Evolutionary conservation across 2,797 vertebrate species (phyloP).

Genomic region (Aythya fuligula): DNA sequence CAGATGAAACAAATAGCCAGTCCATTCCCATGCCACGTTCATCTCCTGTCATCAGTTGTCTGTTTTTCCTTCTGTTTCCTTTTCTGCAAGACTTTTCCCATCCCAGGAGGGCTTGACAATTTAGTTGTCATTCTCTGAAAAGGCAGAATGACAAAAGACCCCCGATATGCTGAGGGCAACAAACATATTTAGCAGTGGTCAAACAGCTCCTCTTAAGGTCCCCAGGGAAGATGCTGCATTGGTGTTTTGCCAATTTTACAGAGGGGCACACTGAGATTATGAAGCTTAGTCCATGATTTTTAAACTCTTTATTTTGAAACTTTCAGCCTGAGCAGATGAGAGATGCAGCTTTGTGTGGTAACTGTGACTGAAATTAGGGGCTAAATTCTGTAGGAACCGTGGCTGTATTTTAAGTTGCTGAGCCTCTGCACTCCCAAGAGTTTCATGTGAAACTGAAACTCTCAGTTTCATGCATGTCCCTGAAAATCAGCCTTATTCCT

Average conservation of each 20-base stretch:
- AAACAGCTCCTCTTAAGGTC: accelerated
- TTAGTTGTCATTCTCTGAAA: background rate
- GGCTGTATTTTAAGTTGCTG: background rate
- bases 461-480: background rate
- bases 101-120: background rate
- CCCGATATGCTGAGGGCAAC: background rate
- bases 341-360: background rate
- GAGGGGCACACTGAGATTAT: background rate
- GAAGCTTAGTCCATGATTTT: background rate
- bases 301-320: background rate
- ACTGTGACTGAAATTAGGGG: background rate
- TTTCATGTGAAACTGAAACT: background rate
- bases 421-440: background rate
- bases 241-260: background rate
- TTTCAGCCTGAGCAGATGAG: background rate
- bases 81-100: background rate
- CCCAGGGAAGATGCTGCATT: accelerated
- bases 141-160: background rate
- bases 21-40: background rate
- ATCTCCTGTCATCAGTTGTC: background rate
- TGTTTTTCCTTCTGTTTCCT: background rate
- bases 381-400: background rate
- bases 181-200: background rate
- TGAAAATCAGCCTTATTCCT: background rate
- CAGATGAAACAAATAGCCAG: background rate